Percentiles rank a stretch among this genome's conserved stretches.
phyloP scores from a whole-genome alignment of 2,797 vertebrate genomes.

The Cottoperca gobio region DNA sequence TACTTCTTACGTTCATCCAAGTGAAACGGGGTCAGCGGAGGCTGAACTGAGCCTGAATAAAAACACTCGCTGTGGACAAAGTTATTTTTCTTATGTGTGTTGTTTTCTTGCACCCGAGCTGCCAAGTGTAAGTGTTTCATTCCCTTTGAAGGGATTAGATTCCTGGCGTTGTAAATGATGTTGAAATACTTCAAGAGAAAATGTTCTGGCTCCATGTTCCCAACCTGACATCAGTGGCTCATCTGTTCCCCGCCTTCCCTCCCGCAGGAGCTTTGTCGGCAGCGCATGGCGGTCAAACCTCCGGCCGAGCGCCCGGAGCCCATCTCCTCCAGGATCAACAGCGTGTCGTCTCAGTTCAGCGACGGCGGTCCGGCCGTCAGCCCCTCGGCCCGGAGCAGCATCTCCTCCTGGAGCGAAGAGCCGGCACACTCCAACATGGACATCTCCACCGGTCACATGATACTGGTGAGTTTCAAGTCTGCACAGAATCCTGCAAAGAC shows the following conservation, averaged over 20 bases:
- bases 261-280: conserved; percentile 94
- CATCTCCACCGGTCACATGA: conserved; percentile 99
- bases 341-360: conserved; percentile 95
- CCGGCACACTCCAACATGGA: conserved; percentile 96
- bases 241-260: not conserved
- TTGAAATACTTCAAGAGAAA: not conserved
- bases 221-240: not conserved
- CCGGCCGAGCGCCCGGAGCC: conserved; percentile 88
- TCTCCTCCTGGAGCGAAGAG: conserved; percentile 97
- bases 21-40: not conserved
- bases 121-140: not conserved
- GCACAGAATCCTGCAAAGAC: no score
- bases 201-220: not conserved
- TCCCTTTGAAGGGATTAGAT: not conserved
- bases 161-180: not conserved
- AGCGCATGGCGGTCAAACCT: conserved; percentile 92
- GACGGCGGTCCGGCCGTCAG: conserved; percentile 92
- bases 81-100: not conserved
- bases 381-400: conserved; percentile 92
- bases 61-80: not conserved
- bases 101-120: not conserved
- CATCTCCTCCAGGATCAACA: conserved; percentile 89
- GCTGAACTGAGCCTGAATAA: conserved; percentile 1
- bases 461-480: conserved; percentile 93
- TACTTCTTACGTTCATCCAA: not conserved